Evolutionary conservation across 2,113 vertebrate genomes (phyloP).

Genomic region (Burhinus bistriatus): DNA sequence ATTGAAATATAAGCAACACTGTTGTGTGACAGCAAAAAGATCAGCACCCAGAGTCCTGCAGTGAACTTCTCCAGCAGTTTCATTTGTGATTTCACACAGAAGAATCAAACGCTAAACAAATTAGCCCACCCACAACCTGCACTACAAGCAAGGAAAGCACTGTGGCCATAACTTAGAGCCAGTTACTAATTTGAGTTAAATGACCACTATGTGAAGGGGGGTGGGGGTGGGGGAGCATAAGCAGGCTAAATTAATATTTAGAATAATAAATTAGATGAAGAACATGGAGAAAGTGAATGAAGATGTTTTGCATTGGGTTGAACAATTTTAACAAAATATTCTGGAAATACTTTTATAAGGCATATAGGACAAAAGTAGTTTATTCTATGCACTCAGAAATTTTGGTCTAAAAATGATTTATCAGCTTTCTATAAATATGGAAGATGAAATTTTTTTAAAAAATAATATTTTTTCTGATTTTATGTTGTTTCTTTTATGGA

Average conservation of each 20-base stretch:
- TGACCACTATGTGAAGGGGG: not conserved
- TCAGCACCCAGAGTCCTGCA: not conserved
- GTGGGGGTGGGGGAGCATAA: not conserved
- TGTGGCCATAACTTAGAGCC: not conserved
- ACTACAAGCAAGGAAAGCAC: not conserved
- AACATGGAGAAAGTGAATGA: conserved; percentile 49
- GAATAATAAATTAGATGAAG: conserved; percentile 34
- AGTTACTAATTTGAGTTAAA: not conserved
- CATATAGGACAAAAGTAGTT: not conserved
- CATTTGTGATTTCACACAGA: not conserved
- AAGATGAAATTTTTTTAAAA: not conserved
- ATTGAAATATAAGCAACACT: not conserved
- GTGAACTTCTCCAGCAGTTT: not conserved
- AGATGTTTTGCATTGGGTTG: not conserved
- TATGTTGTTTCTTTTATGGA: not conserved
- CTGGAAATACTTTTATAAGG: not conserved
- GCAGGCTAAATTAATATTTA: conserved; percentile 46
- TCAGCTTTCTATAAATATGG: not conserved
- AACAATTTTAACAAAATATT: not conserved
- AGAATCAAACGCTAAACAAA: not conserved
- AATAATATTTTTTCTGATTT: not conserved
- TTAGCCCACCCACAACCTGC: not conserved
- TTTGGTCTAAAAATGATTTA: not conserved
- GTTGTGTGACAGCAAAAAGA: not conserved
- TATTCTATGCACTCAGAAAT: not conserved